A percentile compares a stretch with the other conserved stretches of the same genome.
phyloP scores from a whole-genome alignment of 35 echinoderm and acorn worm species.

The Lytechinus pictus region DNA sequence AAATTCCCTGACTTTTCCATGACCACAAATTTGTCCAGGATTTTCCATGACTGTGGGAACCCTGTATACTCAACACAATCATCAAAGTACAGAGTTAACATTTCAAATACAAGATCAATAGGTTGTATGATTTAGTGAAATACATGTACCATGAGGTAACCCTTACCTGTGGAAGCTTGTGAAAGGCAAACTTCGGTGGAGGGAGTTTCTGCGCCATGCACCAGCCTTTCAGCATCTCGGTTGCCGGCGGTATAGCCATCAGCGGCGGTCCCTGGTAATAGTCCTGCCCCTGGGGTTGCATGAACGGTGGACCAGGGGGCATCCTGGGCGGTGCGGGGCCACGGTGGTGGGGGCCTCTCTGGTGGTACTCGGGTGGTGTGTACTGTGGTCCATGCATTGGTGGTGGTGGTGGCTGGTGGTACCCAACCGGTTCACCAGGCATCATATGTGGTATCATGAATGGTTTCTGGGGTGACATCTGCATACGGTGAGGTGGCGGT shows the following conservation, averaged over 20 bases:
- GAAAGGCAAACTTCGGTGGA: not conserved
- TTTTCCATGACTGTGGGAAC: too few relatives aligned
- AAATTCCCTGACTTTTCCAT: too few relatives aligned
- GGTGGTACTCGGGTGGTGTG: not conserved
- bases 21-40: too few relatives aligned
- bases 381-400: not conserved
- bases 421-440: not conserved
- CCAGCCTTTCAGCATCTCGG: slow-evolving; percentile 16
- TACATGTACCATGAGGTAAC: not conserved
- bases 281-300: slow-evolving; percentile 5
- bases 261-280: not conserved
- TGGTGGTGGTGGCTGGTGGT: not conserved
- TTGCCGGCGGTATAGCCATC: not conserved
- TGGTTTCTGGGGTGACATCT: not conserved
- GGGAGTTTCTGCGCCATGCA: not conserved
- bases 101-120: too few relatives aligned
- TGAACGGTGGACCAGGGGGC: not conserved
- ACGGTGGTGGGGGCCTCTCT: not conserved
- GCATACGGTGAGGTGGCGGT: not conserved
- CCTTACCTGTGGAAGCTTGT: not conserved
- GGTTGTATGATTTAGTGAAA: too few relatives aligned
- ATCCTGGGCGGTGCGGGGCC: not conserved
- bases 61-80: too few relatives aligned
- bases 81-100: too few relatives aligned
- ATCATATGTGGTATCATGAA: slow-evolving; percentile 8